phyloP scores from a whole-genome alignment of 2,888 invertebrate genomes.

The Minunthozetes semirufus region DNA sequence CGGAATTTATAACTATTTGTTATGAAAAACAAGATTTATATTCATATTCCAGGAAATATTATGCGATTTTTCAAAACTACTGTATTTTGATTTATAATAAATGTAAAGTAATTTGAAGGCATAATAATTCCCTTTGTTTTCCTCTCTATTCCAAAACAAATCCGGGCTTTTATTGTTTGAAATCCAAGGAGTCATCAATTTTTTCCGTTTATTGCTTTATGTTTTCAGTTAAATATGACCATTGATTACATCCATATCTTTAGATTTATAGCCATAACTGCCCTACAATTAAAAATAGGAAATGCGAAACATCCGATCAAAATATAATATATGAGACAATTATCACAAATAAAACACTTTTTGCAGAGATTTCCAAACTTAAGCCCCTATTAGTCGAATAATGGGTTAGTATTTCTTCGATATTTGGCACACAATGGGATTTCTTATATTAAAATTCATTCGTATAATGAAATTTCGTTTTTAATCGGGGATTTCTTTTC shows the following conservation, averaged over 20 bases:
- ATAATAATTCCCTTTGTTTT: too few relatives aligned
- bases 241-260: not conserved
- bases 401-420: not conserved
- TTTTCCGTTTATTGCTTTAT: not conserved
- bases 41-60: too few relatives aligned
- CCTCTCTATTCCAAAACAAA: too few relatives aligned
- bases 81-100: too few relatives aligned
- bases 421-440: not conserved
- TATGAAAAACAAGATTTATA: too few relatives aligned
- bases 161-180: too few relatives aligned
- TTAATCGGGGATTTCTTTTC: not conserved
- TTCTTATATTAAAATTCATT: slow-evolving; percentile 4
- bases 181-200: not conserved
- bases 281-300: not conserved
- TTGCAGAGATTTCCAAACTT: not conserved
- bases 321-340: not conserved
- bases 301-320: not conserved
- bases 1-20: too few relatives aligned
- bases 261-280: not conserved
- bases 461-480: not conserved
- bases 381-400: not conserved
- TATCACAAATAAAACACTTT: not conserved
- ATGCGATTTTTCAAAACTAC: too few relatives aligned
- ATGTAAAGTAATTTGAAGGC: too few relatives aligned
- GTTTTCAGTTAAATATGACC: not conserved